phyloP scores from a whole-genome alignment of 2,113 vertebrate genomes.

The Grammomys surdaster region DNA sequence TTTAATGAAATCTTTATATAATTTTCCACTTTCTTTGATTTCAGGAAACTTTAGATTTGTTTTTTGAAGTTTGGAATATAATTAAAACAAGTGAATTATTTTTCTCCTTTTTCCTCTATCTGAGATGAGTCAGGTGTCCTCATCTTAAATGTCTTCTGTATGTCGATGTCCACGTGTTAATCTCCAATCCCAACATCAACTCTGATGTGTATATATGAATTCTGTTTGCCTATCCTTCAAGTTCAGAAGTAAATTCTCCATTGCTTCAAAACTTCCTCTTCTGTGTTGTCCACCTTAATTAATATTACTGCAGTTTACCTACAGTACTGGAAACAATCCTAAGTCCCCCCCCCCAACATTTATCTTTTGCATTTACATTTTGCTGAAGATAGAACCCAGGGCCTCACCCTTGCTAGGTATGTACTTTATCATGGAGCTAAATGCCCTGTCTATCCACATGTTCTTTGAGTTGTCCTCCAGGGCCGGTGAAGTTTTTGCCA shows the following conservation, averaged over 20 bases:
- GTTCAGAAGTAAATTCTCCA: neutral
- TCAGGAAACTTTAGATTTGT: constrained; percentile 48
- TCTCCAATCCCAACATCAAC: neutral
- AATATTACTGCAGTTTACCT: neutral
- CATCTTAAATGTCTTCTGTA: neutral
- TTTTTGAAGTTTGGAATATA: constrained; percentile 47
- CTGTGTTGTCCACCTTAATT: neutral
- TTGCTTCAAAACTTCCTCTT: neutral
- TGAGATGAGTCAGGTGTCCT: neutral
- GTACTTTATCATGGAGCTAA: too few species aligned
- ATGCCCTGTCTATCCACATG: neutral
- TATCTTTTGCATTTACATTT: neutral
- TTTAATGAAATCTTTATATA: constrained; percentile 1
- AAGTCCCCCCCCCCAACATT: neutral
- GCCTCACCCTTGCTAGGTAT: neutral
- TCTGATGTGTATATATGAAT: neutral
- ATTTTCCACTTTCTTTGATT: neutral
- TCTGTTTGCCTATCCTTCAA: neutral
- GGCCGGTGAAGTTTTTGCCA: neutral
- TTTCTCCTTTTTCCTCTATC: neutral
- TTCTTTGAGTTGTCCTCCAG: neutral
- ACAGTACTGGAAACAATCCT: neutral
- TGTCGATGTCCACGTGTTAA: neutral
- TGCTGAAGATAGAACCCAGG: neutral
- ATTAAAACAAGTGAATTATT: constrained; percentile 30